phyloP scores from a whole-genome alignment of 2,797 vertebrate genomes.

The Cynodonichthys magdalenae region DNA sequence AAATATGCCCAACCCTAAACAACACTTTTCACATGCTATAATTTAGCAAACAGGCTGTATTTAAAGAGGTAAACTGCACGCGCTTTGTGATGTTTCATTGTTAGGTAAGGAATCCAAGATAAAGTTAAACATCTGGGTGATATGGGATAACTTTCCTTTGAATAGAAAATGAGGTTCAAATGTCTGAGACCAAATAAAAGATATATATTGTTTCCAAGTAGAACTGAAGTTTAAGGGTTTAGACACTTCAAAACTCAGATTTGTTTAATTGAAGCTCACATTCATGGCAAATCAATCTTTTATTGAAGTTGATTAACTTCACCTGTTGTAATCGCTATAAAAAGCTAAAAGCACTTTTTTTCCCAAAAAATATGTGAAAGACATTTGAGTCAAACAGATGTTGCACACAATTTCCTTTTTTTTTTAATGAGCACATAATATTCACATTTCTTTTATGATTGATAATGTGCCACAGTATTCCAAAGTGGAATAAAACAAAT shows the following conservation, averaged over 20 bases:
- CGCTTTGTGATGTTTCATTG: slow-evolving; percentile 10
- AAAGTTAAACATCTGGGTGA: background rate
- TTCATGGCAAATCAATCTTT: no score
- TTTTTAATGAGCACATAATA: slow-evolving; percentile 3
- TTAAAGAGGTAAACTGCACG: slow-evolving; percentile 14
- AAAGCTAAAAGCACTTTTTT: background rate
- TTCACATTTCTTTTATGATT: background rate
- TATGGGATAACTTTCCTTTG: slow-evolving; percentile 2
- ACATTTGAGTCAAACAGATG: background rate
- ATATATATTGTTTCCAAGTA: no score
- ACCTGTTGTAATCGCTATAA: background rate
- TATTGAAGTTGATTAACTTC: no score
- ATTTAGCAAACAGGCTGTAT: slow-evolving; percentile 22
- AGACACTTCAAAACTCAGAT: background rate
- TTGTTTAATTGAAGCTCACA: no score
- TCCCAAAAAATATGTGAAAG: background rate
- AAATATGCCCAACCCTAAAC: slow-evolving; percentile 7
- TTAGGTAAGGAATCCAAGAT: slow-evolving; percentile 14
- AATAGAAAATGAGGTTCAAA: background rate
- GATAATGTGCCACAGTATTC: background rate
- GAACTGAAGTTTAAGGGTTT: background rate
- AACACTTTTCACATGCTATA: background rate
- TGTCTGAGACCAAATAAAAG: background rate
- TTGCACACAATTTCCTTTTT: slow-evolving; percentile 1
- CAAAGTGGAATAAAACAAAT: no score